Conservation (phyloP, 2,888 invertebrate species). For the Parochlus steinenii region DNA sequence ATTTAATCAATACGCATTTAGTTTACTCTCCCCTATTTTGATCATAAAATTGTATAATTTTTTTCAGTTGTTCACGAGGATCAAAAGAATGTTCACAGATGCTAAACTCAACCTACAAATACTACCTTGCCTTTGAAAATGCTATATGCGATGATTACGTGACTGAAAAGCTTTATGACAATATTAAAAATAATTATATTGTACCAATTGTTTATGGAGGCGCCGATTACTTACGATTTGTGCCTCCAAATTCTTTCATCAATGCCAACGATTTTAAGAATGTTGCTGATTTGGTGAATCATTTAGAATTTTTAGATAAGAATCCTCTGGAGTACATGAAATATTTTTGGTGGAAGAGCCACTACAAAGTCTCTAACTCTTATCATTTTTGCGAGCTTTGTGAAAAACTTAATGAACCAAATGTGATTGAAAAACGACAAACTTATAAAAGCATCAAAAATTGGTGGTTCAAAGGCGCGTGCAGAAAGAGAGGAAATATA, state of each 20-base stretch:
- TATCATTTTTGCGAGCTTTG: slow-evolving; percentile 25
- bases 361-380: slow-evolving; percentile 28
- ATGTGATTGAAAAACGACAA: slow-evolving; percentile 18
- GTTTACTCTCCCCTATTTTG: too few species aligned
- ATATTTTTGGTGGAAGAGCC: slow-evolving; percentile 47
- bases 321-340: slow-evolving; percentile 40
- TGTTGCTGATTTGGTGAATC: slow-evolving; percentile 38
- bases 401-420: slow-evolving; percentile 20
- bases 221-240: slow-evolving; percentile 39
- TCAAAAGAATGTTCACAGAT: slow-evolving; percentile 25
- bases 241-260: slow-evolving; percentile 45
- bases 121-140: slow-evolving; percentile 51
- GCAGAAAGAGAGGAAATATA: too few species aligned
- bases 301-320: slow-evolving; percentile 28
- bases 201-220: slow-evolving; percentile 52
- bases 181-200: slow-evolving; percentile 26
- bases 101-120: slow-evolving; percentile 40
- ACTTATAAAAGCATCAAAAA: slow-evolving; percentile 22
- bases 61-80: slow-evolving; percentile 19
- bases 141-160: slow-evolving; percentile 52
- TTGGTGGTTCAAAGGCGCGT: slow-evolving; percentile 22
- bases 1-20: too few species aligned
- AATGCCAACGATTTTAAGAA: slow-evolving; percentile 43
- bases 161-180: slow-evolving; percentile 41
- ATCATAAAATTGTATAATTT: too few species aligned